Percentiles rank a stretch among this genome's conserved stretches.
phyloP scores from a whole-genome alignment of 2,113 vertebrate genomes.

The Actinemys pallida region DNA sequence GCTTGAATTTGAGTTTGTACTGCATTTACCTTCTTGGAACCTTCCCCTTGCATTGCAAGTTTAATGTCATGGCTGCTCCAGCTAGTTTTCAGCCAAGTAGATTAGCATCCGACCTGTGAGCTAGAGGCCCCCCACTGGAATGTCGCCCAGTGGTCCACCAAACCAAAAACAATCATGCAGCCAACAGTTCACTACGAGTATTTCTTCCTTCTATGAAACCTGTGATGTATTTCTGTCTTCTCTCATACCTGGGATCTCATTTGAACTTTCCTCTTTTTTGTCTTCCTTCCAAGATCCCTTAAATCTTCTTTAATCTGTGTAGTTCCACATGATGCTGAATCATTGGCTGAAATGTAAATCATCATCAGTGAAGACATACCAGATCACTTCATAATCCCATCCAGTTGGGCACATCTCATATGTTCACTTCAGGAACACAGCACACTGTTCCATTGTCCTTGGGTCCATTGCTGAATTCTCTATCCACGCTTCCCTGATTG shows the following conservation, averaged over 20 bases:
- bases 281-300: neutral
- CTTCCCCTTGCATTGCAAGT: neutral
- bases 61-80: neutral
- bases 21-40: neutral
- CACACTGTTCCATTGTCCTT: neutral
- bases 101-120: neutral
- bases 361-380: neutral
- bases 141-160: neutral
- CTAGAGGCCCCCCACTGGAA: rapidly evolving
- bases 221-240: neutral
- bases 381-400: neutral
- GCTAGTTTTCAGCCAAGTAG: neutral
- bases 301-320: neutral
- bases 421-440: neutral
- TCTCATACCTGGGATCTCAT: neutral
- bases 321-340: neutral
- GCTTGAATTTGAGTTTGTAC: neutral
- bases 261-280: neutral
- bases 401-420: neutral
- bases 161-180: neutral
- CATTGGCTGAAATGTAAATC: neutral
- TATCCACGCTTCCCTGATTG: neutral
- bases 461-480: neutral
- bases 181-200: neutral
- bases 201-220: neutral